Base-by-base conservation (phyloP, 2,113 vertebrate genomes). In the Ploceus nigricollis region DNA sequence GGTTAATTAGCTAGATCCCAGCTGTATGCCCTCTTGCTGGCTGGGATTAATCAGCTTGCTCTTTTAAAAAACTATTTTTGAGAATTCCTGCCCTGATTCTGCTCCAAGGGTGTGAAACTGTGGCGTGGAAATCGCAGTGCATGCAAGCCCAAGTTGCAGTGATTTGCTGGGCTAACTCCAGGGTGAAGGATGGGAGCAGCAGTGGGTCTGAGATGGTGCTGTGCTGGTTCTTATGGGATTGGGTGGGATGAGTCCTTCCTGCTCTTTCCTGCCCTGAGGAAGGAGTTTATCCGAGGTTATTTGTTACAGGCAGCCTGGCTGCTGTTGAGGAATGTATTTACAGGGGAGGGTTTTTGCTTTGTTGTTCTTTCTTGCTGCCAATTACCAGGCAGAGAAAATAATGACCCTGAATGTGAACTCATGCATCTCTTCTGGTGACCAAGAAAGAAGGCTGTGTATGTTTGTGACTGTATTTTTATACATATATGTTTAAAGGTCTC, bases 301-400 rank as follows among this genome's bases (percentile, higher is more conserved):
- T 93, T 87, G 44, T 71, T 57, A 11, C 65, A 48, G 47, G 63
- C 70, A 73, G 70, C 65, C 68, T 63, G 60, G 47, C 50, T 86
- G 56, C 75, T 60, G 20, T 30, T 66, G 84, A 89, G 77, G 63
- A 87, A 39, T 89, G 27, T 56, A 28, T 84, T 92, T 87, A 56
- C 48, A 39, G 31, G 2, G 54, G 47, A 45, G 51, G 57, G 54
- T 82, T 96, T 94, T 50, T 88, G 80, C 51, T 82, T 35, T 2
- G 2, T 66, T 80, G 15, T 50, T 82, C 42, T 42, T 58, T 40
- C 80, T 56, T 57, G 53, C 71, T 76, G 66, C 66, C 47, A n/a
- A 2, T 79, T 82, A 50, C 10, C 39, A 47, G 48, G 57, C 40
- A 16, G 1, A 45, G 80, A 47, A 92, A 75, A 61, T 40, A 48